These are phyloP conservation scores for Heliconius hortense DNA, from an alignment of 2,888 invertebrate genomes.

Conservation along the genomic window DNA sequence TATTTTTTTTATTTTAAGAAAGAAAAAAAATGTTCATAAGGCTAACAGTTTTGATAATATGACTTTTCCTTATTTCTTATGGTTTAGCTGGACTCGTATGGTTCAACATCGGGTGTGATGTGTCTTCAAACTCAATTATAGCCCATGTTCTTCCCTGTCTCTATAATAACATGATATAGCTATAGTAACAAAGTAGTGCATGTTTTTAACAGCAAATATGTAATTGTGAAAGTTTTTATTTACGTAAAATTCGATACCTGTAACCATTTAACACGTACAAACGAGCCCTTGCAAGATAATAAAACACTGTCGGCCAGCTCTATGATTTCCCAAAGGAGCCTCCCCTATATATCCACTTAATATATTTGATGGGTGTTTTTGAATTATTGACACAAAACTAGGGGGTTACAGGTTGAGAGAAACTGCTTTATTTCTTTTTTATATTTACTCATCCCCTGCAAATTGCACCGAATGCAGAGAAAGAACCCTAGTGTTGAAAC, in stretches of 20 bases:
- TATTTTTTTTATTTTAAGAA: not conserved
- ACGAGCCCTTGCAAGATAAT: constrained; percentile 35
- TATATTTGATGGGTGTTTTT: constrained; percentile 33
- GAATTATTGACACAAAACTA: constrained; percentile 37
- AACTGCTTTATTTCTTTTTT: constrained; percentile 4
- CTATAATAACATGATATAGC: too few relatives aligned
- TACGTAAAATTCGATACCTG: constrained; percentile 16
- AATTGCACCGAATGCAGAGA: not conserved
- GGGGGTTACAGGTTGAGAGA: not conserved
- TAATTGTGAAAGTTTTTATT: not conserved
- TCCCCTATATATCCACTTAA: constrained; percentile 29
- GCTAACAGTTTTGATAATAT: not conserved
- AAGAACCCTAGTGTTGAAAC: not conserved
- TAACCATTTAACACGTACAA: constrained; percentile 34
- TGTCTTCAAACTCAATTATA: too few relatives aligned
- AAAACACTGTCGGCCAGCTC: constrained; percentile 28
- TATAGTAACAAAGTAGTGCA: too few relatives aligned
- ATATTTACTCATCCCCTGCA: not conserved
- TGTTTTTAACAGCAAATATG: not conserved
- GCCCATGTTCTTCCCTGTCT: too few relatives aligned
- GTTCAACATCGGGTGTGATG: too few relatives aligned
- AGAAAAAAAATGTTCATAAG: not conserved
- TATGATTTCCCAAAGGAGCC: constrained; percentile 37
- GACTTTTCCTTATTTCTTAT: too few relatives aligned
- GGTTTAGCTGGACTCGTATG: too few relatives aligned